phyloP scores from a whole-genome alignment of 2,797 vertebrate genomes.

The Eurystomus glaucurus region DNA sequence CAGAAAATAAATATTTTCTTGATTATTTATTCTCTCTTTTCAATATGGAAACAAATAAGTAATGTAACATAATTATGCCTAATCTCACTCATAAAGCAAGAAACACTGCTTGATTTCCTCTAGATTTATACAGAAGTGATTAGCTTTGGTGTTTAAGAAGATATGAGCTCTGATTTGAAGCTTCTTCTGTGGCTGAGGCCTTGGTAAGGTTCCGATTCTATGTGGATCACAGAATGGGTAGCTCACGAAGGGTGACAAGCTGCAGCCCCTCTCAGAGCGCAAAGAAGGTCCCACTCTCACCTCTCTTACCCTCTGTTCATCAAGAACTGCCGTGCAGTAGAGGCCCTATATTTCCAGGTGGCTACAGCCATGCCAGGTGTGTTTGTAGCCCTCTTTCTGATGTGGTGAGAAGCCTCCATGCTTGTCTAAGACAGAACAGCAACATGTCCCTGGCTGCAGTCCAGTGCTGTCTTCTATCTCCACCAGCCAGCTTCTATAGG shows the following conservation, averaged over 20 bases:
- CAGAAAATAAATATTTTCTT: background rate
- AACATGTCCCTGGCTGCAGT: rapidly evolving
- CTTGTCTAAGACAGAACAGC: background rate
- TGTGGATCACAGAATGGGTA: background rate
- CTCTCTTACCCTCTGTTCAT: background rate
- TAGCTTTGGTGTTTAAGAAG: background rate
- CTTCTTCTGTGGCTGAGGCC: background rate
- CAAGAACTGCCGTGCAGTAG: background rate
- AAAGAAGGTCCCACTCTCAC: background rate
- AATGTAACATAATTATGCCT: background rate
- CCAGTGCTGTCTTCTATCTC: background rate
- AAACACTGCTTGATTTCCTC: background rate
- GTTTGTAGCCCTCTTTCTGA: background rate
- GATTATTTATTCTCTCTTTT: background rate
- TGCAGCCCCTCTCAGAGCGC: background rate
- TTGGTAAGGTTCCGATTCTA: background rate
- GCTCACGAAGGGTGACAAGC: background rate
- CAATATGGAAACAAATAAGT: background rate
- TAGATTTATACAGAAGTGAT: background rate
- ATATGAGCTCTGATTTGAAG: background rate
- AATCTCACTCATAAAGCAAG: background rate
- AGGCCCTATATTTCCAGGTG: background rate
- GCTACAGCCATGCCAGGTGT: rapidly evolving
- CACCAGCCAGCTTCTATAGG: background rate
- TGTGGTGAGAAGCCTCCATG: background rate